Conservation (phyloP, 2,888 invertebrate species). For the Teleogryllus oceanicus region DNA sequence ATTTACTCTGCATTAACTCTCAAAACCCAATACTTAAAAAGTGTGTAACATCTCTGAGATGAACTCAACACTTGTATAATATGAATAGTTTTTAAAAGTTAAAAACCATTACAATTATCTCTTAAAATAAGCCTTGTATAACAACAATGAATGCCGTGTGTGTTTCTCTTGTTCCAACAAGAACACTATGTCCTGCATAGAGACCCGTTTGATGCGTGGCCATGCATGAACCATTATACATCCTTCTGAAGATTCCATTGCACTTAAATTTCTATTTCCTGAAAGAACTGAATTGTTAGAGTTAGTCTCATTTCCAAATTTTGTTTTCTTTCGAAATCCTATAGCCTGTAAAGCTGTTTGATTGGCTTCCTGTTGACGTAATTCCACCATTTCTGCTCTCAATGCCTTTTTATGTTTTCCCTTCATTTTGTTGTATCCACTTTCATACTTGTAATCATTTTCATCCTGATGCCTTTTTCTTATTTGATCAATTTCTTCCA, state of each 20-base stretch:
- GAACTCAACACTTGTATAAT: too few relatives aligned
- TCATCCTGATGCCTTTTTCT: background rate
- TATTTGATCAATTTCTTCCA: background rate
- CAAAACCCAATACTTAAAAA: too few relatives aligned
- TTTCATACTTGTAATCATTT: background rate
- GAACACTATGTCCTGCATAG: background rate
- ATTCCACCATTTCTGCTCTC: background rate
- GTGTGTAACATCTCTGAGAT: too few relatives aligned
- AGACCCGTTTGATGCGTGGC: background rate
- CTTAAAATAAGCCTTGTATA: background rate
- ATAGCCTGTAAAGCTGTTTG: background rate
- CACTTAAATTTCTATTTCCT: too few relatives aligned
- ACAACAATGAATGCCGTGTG: background rate
- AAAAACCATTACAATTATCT: too few relatives aligned
- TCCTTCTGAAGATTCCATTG: background rate
- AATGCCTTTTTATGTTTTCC: background rate
- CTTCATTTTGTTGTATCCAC: background rate
- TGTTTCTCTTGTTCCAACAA: background rate
- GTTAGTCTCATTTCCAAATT: background rate
- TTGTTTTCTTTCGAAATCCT: background rate
- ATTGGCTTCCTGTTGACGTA: conserved; percentile 10
- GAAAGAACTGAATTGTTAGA: too few relatives aligned
- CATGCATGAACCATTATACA: background rate
- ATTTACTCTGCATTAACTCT: too few relatives aligned
- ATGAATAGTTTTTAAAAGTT: too few relatives aligned